These are phyloP conservation scores for Cistogaster globosa DNA, from an alignment of 2,888 invertebrate genomes.

Conservation along the genomic window DNA sequence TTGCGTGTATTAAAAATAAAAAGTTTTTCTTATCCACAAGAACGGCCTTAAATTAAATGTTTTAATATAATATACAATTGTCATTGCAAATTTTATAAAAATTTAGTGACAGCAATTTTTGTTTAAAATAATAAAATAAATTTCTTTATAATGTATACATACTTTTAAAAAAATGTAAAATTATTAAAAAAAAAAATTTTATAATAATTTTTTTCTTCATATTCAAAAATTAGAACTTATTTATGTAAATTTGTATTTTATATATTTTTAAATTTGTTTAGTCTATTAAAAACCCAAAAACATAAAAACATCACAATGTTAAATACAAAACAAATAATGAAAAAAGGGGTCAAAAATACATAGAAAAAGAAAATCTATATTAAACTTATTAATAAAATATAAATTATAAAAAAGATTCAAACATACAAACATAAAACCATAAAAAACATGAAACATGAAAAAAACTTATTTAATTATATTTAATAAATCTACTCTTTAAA, in stretches of 20 bases:
- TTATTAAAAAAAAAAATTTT: background rate
- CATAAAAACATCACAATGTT: background rate
- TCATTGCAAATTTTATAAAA: background rate
- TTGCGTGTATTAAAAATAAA: background rate
- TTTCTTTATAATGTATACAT: background rate
- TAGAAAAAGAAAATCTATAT: slow-evolving; percentile 30
- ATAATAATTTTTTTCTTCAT: background rate
- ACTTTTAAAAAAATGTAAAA: background rate
- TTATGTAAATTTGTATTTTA: background rate
- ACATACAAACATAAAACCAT: background rate
- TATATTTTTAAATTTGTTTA: background rate
- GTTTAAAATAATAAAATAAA: background rate
- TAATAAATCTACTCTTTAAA: slow-evolving; percentile 51
- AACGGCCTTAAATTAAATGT: too few relatives aligned
- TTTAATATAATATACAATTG: background rate
- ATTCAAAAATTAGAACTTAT: too few relatives aligned
- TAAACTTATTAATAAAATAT: slow-evolving; percentile 29
- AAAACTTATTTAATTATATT: slow-evolving; percentile 61
- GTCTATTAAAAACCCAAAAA: background rate
- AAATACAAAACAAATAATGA: slow-evolving; percentile 39
- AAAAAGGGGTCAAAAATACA: slow-evolving; percentile 37
- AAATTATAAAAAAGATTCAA: slow-evolving; percentile 25
- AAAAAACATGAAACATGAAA: slow-evolving; percentile 22
- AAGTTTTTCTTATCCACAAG: background rate
- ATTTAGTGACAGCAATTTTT: background rate